phyloP scores from a whole-genome alignment of 2,113 vertebrate genomes.

The Ibidorhyncha struthersii region DNA sequence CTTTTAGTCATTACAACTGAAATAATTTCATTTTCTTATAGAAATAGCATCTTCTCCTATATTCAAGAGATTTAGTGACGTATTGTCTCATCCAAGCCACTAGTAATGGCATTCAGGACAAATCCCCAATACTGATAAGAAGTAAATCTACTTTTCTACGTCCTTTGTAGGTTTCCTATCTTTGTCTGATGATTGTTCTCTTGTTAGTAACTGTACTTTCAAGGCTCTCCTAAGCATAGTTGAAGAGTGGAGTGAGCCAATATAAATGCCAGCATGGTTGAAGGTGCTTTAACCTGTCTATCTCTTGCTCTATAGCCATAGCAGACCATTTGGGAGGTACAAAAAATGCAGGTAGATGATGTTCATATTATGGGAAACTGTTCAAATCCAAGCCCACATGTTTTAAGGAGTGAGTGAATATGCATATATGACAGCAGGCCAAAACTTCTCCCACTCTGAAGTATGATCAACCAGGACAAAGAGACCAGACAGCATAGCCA shows the following conservation, averaged over 20 bases:
- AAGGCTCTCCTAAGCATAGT: background rate
- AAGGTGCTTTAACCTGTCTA: background rate
- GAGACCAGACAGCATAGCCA: background rate
- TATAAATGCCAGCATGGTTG: background rate
- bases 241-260: background rate
- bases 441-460: background rate
- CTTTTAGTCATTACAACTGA: background rate
- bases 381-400: background rate
- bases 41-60: background rate
- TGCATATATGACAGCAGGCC: background rate
- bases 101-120: background rate
- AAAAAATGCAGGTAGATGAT: background rate
- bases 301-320: background rate
- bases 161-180: background rate
- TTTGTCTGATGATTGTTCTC: background rate
- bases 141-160: background rate
- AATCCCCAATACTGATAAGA: background rate
- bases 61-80: background rate
- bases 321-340: background rate
- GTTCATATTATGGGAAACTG: background rate
- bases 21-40: background rate
- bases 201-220: background rate
- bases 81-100: background rate
- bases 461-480: background rate
- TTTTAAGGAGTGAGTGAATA: background rate